Evolutionary conservation across 2,888 invertebrate species (phyloP).

Genomic region (Ectemnius cavifrons): DNA sequence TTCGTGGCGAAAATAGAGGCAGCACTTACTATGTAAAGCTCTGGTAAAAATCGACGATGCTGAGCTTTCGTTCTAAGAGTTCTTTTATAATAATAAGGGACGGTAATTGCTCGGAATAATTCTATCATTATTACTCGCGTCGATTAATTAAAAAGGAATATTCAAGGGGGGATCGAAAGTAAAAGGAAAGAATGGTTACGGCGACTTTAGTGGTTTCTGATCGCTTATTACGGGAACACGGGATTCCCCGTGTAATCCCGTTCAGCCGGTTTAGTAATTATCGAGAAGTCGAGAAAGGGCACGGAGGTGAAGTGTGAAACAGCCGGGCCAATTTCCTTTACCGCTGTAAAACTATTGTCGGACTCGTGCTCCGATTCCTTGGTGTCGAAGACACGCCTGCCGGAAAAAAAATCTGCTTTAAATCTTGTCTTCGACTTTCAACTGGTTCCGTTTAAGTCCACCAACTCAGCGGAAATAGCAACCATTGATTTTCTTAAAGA

Average conservation of each 20-base stretch:
- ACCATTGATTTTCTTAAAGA: too few species aligned
- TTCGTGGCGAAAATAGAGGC: too few species aligned
- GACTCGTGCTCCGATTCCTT: background rate
- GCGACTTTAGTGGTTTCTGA: conserved; percentile 40
- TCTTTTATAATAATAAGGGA: background rate
- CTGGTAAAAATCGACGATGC: too few species aligned
- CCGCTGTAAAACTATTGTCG: conserved; percentile 5
- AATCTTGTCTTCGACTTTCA: background rate
- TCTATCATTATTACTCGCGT: conserved; percentile 2
- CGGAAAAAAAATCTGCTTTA: background rate
- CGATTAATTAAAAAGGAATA: background rate
- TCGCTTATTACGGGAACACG: conserved; percentile 40
- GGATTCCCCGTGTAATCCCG: conserved; percentile 47
- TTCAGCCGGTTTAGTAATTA: conserved; percentile 57
- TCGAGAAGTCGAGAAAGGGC: conserved; percentile 31
- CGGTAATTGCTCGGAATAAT: background rate
- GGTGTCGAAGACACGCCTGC: too few species aligned
- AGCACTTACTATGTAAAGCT: too few species aligned
- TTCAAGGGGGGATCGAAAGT: background rate
- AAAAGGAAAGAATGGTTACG: conserved; percentile 1
- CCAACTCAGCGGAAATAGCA: too few species aligned
- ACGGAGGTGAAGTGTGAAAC: conserved; percentile 18
- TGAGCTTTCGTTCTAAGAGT: background rate
- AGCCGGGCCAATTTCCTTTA: conserved; percentile 14
- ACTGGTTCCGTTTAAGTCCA: too few species aligned